phyloP scores from a whole-genome alignment of 2,797 vertebrate species.

The Moxostoma hubbsi region DNA sequence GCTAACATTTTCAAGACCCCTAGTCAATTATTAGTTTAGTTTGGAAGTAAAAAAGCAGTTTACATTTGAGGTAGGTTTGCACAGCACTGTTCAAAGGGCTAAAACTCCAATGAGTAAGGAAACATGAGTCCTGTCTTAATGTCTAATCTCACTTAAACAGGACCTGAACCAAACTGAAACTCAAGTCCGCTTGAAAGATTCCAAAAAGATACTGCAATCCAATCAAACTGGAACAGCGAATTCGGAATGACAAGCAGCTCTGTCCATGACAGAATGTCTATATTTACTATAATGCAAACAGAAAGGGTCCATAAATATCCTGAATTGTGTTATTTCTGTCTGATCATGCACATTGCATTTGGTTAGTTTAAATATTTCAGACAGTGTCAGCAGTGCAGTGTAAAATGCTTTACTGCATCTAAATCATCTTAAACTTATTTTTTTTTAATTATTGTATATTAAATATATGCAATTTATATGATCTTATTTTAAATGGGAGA shows the following conservation, averaged over 20 bases:
- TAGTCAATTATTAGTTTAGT: conserved; percentile 39
- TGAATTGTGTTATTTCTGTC: neutral
- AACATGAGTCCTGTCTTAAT: neutral
- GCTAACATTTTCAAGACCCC: neutral
- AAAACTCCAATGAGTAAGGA: neutral
- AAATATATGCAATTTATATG: too few relatives aligned
- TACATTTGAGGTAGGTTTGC: conserved; percentile 18
- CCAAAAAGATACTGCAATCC: neutral
- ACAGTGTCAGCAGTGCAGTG: too few relatives aligned
- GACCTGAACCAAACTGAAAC: neutral
- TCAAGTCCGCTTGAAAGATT: neutral
- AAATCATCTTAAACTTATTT: too few relatives aligned
- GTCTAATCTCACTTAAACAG: neutral
- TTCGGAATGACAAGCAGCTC: neutral
- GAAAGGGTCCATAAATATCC: neutral
- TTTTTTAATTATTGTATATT: too few relatives aligned
- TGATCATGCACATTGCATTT: neutral
- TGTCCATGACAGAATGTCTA: too few relatives aligned
- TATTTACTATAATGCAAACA: neutral
- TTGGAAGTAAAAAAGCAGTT: neutral
- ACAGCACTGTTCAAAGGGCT: neutral
- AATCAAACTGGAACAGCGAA: neutral
- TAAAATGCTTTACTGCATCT: too few relatives aligned
- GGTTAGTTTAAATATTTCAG: too few relatives aligned
- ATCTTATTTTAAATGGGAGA: too few relatives aligned